Percentiles rank a stretch among this genome's conserved stretches.
phyloP scores from a whole-genome alignment of 2,113 vertebrate species.

The Alosa alosa region DNA sequence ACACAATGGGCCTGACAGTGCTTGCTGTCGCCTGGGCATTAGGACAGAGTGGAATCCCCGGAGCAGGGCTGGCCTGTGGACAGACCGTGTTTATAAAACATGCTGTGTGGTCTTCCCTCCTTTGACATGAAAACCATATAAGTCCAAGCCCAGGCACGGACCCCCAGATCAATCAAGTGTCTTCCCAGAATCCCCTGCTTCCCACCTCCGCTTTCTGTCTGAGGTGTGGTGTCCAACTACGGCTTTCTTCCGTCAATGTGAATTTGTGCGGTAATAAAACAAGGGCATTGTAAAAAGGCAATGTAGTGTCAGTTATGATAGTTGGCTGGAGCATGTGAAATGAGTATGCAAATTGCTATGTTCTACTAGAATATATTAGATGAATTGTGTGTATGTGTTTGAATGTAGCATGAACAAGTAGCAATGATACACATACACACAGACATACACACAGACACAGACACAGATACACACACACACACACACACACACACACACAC shows the following conservation, averaged over 20 bases:
- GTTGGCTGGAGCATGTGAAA: neutral
- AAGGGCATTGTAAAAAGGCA: neutral
- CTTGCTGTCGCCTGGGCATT: conserved; percentile 6
- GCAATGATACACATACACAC: no score
- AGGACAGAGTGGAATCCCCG: conserved; percentile 29
- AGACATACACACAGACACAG: neutral
- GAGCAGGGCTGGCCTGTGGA: conserved; percentile 13
- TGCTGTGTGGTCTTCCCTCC: conserved; percentile 47
- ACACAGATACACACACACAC: neutral
- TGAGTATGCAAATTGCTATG: no score
- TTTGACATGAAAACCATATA: conserved; percentile 47
- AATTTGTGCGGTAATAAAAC: neutral
- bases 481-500: neutral
- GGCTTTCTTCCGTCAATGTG: neutral
- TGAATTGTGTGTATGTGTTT: no score
- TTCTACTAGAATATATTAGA: no score
- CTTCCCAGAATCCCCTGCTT: neutral
- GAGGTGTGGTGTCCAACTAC: conserved; percentile 8
- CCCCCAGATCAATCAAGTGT: conserved; percentile 37
- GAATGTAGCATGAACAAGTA: no score
- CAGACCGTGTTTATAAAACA: conserved; percentile 43
- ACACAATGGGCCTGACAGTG: conserved; percentile 8
- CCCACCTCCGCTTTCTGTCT: neutral
- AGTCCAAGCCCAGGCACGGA: conserved; percentile 41
- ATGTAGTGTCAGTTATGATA: neutral